phyloP scores from a whole-genome alignment of 2,797 vertebrate genomes.

The Danio kyathit region DNA sequence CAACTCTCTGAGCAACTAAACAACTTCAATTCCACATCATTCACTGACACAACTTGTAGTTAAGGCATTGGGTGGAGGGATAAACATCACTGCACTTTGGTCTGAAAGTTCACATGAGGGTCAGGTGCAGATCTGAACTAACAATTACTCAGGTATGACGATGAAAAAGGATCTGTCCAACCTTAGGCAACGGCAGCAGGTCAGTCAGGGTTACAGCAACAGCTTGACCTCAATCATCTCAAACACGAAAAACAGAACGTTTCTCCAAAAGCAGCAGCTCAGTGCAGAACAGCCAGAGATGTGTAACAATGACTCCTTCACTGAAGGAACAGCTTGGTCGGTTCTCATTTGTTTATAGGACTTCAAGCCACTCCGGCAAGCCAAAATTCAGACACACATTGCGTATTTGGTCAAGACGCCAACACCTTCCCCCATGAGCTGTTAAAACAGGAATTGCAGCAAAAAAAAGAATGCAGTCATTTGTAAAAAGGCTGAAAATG shows the following conservation, averaged over 20 bases:
- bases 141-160: slow-evolving; percentile 23
- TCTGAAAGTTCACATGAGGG: slow-evolving; percentile 7
- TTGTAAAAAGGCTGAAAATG: slow-evolving; percentile 55
- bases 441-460: slow-evolving; percentile 64
- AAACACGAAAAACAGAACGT: background rate
- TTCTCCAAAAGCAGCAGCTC: slow-evolving; percentile 3
- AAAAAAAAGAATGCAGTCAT: slow-evolving; percentile 53
- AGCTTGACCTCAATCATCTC: background rate
- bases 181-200: slow-evolving; percentile 8
- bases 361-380: background rate
- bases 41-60: background rate
- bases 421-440: slow-evolving; percentile 68
- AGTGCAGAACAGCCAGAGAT: slow-evolving; percentile 19
- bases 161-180: background rate
- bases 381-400: slow-evolving; percentile 67
- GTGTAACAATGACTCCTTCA: slow-evolving; percentile 24
- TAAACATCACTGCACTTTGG: background rate
- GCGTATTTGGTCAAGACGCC: slow-evolving; percentile 62
- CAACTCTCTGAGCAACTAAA: background rate
- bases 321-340: slow-evolving; percentile 5
- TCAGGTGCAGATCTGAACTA: background rate
- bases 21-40: background rate
- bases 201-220: background rate
- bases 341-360: slow-evolving; percentile 24
- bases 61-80: slow-evolving; percentile 22